Evolutionary conservation across 2,888 invertebrate genomes (phyloP), one percentile per base, ranked within the genome.

Genomic region (Bibio marci): DNA sequence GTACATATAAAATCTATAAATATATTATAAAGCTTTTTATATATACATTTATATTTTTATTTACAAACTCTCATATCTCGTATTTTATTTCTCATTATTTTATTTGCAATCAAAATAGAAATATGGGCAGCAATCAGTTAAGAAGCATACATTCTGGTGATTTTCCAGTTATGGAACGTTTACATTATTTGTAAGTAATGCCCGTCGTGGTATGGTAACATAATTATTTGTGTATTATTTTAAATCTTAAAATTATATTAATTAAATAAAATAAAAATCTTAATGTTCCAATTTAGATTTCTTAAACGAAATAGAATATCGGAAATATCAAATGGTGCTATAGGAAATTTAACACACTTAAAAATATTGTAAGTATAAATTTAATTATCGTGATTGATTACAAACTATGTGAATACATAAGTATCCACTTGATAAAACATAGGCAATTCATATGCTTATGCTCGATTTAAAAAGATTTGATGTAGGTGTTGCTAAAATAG

Each of bases 271-370:
- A 32, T n/a, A 3, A 34, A 22, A 34, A 34, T 43, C 41, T 42
- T 14, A 22, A 46, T 46, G 47, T 44, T 44, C 4, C 49, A 45
- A 68, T 65, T 44, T 73, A 92, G 91, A 58, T 72, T 87, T 53
- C 69, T 92, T 56, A 80, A 81, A 57, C 71, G 83, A 55, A 94
- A 94, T 69, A 77, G 76, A 64, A 80, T 94, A 57, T 66, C 70
- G 46, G 66, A 70, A 56, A 80, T 94, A 52, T 74, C 80, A 49
- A 73, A 75, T 49, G 72, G 75, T 49, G 83, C 87, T 41, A 88
- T 94, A 61, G 64, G 66, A 49, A 78, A 80, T 63, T 68, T 88
- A 51, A 76, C 78, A 43, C 74, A 75, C 48, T 70, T 94, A 46
- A 72, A 76, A 61, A 76, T 87, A 50, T 64, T 92, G 91, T 92